These are phyloP conservation scores for Drosophila quasianomalipes DNA, from an alignment of 2,888 invertebrate genomes.

Conservation along the genomic window DNA sequence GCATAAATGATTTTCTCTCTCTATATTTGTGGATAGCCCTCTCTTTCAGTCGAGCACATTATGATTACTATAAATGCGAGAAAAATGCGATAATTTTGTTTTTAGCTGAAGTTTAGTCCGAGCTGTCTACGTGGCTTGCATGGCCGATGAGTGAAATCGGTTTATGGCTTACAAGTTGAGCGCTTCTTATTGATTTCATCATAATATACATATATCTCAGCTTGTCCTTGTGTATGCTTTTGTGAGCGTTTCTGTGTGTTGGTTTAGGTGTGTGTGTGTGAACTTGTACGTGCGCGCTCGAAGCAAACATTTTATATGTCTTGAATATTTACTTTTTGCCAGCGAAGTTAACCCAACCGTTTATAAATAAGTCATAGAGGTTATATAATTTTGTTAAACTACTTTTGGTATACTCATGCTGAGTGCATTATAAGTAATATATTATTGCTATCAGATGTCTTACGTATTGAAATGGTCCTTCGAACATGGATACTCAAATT, in stretches of 20 bases:
- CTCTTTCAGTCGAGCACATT: conserved; percentile 31
- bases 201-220: conserved; percentile 1
- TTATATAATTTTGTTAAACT: not conserved
- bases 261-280: conserved; percentile 8
- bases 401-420: not conserved
- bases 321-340: conserved; percentile 19
- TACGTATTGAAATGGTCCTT: not conserved
- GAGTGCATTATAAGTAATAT: conserved; percentile 1
- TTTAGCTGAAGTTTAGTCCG: conserved; percentile 57
- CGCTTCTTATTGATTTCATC: conserved; percentile 64
- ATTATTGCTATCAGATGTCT: conserved; percentile 1
- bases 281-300: conserved; percentile 12
- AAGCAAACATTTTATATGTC: conserved; percentile 26
- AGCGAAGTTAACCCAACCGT: not conserved
- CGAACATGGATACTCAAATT: not conserved
- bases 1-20: conserved; percentile 17
- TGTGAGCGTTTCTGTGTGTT: conserved; percentile 14
- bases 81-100: conserved; percentile 75
- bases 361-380: conserved; percentile 21
- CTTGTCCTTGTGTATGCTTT: conserved; percentile 2
- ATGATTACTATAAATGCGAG: conserved; percentile 70
- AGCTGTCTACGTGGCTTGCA: conserved; percentile 59
- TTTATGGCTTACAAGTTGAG: conserved; percentile 47
- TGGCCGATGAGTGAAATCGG: conserved; percentile 53
- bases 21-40: not conserved